phyloP scores from a whole-genome alignment of 2,113 vertebrate genomes.

The Columba livia region DNA sequence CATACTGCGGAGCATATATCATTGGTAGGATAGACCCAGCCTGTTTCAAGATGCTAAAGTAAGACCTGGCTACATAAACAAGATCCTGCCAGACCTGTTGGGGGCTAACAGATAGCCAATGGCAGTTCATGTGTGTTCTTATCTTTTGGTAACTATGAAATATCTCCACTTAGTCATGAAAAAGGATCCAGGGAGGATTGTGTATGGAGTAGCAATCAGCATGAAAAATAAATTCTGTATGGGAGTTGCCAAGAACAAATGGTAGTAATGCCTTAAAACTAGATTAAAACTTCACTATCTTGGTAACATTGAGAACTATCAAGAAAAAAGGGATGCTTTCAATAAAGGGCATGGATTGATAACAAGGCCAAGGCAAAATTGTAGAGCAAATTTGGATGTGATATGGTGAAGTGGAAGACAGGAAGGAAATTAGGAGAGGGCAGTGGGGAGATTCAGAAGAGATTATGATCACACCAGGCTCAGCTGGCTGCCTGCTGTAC shows the following conservation, averaged over 20 bases:
- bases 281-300: background rate
- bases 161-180: background rate
- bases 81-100: background rate
- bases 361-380: background rate
- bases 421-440: background rate
- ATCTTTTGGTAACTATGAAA: background rate
- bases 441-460: background rate
- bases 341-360: accelerated
- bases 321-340: background rate
- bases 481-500: background rate
- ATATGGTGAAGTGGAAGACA: background rate
- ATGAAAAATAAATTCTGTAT: background rate
- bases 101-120: background rate
- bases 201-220: background rate
- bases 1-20: accelerated
- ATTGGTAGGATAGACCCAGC: background rate
- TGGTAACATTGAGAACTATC: background rate
- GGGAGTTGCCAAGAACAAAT: background rate
- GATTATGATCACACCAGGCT: background rate
- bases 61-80: background rate
- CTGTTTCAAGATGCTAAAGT: background rate
- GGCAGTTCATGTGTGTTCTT: accelerated
- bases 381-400: background rate
- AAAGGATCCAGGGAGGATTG: background rate
- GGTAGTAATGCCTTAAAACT: background rate